These are phyloP conservation scores for Pteronotus mesoamericanus DNA, from an alignment of 2,797 vertebrate genomes.

Conservation along the genomic window DNA sequence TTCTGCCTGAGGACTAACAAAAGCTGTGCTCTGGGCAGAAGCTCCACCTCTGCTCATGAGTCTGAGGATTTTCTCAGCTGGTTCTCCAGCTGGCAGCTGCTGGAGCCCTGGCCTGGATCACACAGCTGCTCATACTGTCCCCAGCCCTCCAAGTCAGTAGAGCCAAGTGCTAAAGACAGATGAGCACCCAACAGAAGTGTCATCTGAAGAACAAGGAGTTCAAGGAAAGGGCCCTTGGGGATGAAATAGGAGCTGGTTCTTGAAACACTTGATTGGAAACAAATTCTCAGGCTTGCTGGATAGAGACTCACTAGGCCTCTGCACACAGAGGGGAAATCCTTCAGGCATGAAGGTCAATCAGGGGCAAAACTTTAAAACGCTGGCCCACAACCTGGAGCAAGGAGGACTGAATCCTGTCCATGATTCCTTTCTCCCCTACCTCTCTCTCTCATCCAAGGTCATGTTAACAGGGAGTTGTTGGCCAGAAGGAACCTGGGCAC, in stretches of 20 bases:
- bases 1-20: background rate
- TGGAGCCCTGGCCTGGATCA: background rate
- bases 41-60: too few relatives aligned
- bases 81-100: background rate
- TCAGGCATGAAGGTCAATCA: background rate
- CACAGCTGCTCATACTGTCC: background rate
- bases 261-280: background rate
- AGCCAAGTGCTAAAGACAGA: background rate
- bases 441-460: rapidly evolving
- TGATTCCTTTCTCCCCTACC: background rate
- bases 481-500: background rate
- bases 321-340: background rate
- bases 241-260: background rate
- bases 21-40: background rate
- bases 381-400: background rate
- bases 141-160: background rate
- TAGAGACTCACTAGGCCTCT: background rate
- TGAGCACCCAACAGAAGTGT: background rate
- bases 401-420: background rate
- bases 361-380: background rate
- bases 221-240: background rate
- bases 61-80: background rate
- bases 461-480: background rate
- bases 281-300: background rate
- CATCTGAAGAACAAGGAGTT: background rate